Percentiles rank a stretch among this genome's conserved stretches.
Conservation (phyloP, 1,140 invertebrate genomes). For the Lepidurus packardi region DNA sequence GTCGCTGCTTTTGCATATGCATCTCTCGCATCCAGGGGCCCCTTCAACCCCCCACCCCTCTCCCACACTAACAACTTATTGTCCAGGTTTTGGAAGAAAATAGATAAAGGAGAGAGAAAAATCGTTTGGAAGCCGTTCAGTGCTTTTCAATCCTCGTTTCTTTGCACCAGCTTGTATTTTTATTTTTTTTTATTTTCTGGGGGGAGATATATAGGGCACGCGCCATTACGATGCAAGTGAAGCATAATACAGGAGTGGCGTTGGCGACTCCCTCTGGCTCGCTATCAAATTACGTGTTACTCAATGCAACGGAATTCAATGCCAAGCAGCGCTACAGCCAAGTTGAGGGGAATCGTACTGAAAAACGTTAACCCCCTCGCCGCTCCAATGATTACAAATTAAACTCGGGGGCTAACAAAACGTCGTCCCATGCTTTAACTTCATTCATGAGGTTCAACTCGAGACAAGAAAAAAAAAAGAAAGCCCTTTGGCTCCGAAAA, state of each 20-base stretch:
- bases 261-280: neutral
- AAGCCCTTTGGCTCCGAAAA: neutral
- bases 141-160: too few relatives aligned
- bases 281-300: neutral
- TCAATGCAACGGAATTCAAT: neutral
- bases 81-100: neutral
- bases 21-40: neutral
- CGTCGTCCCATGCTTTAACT: neutral
- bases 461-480: neutral
- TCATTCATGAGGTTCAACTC: slow-evolving; percentile 1
- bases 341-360: neutral
- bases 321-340: neutral
- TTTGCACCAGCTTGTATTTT: too few relatives aligned
- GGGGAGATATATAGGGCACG: neutral
- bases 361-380: neutral
- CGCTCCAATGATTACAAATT: slow-evolving; percentile 19
- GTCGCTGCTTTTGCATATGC: slow-evolving; percentile 3
- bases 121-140: too few relatives aligned
- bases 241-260: neutral
- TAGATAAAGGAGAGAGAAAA: too few relatives aligned
- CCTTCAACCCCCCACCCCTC: neutral
- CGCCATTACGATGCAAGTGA: neutral
- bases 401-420: neutral
- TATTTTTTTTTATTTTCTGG: neutral
- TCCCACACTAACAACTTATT: slow-evolving; percentile 11